Evolutionary conservation across 1,140 invertebrate species (phyloP).

Genomic region (Stratiolaelaps scimitus): DNA sequence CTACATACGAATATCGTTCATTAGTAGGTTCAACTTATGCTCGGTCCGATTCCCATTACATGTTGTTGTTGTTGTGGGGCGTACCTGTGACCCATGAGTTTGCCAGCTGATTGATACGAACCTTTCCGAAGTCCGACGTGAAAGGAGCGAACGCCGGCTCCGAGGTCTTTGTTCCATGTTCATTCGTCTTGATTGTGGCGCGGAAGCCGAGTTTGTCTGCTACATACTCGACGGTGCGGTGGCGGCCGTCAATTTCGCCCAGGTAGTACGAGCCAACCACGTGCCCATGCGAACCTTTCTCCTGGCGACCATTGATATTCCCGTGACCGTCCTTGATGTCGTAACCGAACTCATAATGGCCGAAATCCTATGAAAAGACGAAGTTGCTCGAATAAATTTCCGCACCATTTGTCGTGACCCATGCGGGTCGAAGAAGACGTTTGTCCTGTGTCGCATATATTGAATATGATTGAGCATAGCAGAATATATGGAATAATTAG

Average conservation of each 20-base stretch:
- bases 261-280: conserved; percentile 21
- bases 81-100: no score
- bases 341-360: conserved; percentile 22
- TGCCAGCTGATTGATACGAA: no score
- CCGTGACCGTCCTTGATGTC: conserved; percentile 19
- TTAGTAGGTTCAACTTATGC: no score
- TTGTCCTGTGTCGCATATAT: no score
- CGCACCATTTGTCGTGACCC: no score
- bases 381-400: no score
- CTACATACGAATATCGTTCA: no score
- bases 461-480: no score
- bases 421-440: no score
- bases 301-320: conserved; percentile 21
- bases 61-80: no score
- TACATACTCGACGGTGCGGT: conserved; percentile 16
- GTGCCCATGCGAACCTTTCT: conserved; percentile 1
- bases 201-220: conserved; percentile 22
- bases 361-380: neutral
- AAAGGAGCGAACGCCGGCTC: conserved; percentile 16
- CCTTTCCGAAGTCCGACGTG: conserved; percentile 13
- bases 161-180: conserved; percentile 10
- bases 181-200: conserved; percentile 13
- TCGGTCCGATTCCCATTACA: no score
- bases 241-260: neutral
- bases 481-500: no score